Percentiles rank a stretch among this genome's conserved stretches.
Conservation (phyloP, 1,140 invertebrate genomes). For the Teleopsis dalmanni region DNA sequence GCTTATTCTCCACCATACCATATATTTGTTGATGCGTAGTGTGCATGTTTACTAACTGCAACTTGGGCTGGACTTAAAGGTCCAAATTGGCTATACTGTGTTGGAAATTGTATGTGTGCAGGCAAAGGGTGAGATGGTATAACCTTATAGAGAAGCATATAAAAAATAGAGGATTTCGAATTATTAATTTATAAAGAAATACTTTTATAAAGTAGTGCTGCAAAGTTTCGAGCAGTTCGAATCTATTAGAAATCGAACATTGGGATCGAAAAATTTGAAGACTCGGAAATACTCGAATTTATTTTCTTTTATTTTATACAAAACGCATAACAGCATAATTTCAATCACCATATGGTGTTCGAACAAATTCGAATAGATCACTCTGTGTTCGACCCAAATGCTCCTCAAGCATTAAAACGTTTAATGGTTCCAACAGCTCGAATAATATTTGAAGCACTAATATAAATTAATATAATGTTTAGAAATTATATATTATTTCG, state of each 20-base stretch:
- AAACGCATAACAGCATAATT: too few relatives aligned
- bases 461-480: too few relatives aligned
- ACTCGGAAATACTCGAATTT: too few relatives aligned
- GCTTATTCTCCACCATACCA: slow-evolving; percentile 63
- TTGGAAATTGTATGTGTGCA: slow-evolving; percentile 73
- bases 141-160: slow-evolving; percentile 27
- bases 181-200: background rate
- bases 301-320: too few relatives aligned
- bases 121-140: slow-evolving; percentile 68
- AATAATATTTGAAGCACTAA: too few relatives aligned
- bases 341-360: too few relatives aligned
- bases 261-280: too few relatives aligned
- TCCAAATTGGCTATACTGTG: slow-evolving; percentile 54
- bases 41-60: slow-evolving; percentile 52
- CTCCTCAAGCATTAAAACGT: too few relatives aligned
- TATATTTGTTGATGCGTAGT: slow-evolving; percentile 62
- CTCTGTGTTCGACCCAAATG: too few relatives aligned
- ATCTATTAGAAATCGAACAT: background rate
- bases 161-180: background rate
- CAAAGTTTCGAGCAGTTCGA: background rate
- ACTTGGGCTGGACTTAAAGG: slow-evolving; percentile 65
- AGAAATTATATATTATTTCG: too few relatives aligned
- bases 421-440: too few relatives aligned
- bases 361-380: too few relatives aligned
- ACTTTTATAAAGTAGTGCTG: background rate